phyloP scores from a whole-genome alignment of 2,113 vertebrate species.

The Lepus americanus region DNA sequence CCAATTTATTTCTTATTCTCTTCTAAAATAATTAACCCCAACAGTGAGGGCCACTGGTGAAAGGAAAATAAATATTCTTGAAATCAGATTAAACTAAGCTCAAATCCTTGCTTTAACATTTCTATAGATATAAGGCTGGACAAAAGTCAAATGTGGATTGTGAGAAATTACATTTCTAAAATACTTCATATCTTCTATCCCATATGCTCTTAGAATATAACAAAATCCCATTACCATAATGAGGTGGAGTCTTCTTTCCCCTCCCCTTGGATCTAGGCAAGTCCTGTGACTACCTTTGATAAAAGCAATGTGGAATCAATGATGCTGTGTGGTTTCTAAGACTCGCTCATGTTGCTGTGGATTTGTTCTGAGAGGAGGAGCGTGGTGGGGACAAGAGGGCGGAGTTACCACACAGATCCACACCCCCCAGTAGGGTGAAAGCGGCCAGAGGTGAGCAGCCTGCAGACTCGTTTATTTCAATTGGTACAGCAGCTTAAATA shows the following conservation, averaged over 20 bases:
- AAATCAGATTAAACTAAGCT: neutral
- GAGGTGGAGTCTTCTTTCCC: neutral
- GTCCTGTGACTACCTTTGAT: neutral
- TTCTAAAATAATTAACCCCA: constrained; percentile 26
- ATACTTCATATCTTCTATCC: neutral
- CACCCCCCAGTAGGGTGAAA: too few species aligned
- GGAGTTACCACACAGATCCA: too few species aligned
- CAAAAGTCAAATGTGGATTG: neutral
- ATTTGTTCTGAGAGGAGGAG: too few species aligned
- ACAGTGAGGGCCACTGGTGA: neutral
- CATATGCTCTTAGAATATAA: neutral
- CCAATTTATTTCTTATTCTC: constrained; percentile 36
- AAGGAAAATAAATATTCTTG: neutral
- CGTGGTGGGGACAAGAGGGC: too few species aligned
- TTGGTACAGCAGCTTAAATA: too few species aligned
- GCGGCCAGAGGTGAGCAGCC: too few species aligned
- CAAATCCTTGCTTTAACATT: neutral
- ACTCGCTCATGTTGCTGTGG: too few species aligned
- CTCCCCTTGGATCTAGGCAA: neutral
- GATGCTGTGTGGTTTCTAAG: neutral
- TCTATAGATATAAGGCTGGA: neutral
- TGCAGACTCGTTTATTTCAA: too few species aligned
- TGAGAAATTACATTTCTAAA: constrained; percentile 58
- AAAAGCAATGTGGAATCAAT: constrained; percentile 4
- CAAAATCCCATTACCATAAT: neutral